A percentile compares a stretch with the other conserved stretches of the same genome.
These are phyloP conservation scores for Enteromius treurensis DNA, from an alignment of 2,797 vertebrate species.

Conservation along the genomic window DNA sequence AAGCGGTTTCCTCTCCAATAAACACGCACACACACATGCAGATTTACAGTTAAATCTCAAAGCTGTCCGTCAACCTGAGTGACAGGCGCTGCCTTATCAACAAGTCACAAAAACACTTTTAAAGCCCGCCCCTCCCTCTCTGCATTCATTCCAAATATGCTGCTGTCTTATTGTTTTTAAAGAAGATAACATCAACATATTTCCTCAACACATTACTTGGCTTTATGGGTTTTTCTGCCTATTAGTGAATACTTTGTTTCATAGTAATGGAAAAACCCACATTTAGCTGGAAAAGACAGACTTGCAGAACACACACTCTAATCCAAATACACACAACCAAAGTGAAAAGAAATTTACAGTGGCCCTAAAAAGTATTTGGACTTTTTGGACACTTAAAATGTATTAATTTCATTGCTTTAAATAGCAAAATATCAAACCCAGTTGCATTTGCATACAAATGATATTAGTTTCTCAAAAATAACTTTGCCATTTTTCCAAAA, in stretches of 20 bases:
- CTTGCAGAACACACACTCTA: slow-evolving; percentile 4
- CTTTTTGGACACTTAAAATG: slow-evolving; percentile 19
- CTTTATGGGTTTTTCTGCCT: slow-evolving; percentile 40
- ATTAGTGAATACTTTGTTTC: slow-evolving; percentile 29
- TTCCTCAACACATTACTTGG: slow-evolving; percentile 40
- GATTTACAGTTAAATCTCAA: slow-evolving; percentile 60
- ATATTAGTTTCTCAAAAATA: slow-evolving; percentile 18
- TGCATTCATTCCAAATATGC: slow-evolving; percentile 53
- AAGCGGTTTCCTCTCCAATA: slow-evolving; percentile 56
- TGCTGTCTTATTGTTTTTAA: slow-evolving; percentile 50
- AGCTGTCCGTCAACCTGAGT: slow-evolving; percentile 65
- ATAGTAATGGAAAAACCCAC: slow-evolving; percentile 22
- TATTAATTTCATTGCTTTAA: slow-evolving; percentile 17
- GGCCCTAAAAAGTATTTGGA: background rate
- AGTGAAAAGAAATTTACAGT: slow-evolving; percentile 11
- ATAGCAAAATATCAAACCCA: slow-evolving; percentile 9
- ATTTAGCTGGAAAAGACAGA: slow-evolving; percentile 7
- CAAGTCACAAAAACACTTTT: slow-evolving; percentile 59
- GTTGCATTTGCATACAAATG: background rate
- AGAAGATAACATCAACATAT: slow-evolving; percentile 47
- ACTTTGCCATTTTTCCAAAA: slow-evolving; percentile 5
- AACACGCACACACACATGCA: slow-evolving; percentile 25
- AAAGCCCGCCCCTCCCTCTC: slow-evolving; percentile 55
- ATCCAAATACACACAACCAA: slow-evolving; percentile 7
- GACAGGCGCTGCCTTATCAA: slow-evolving; percentile 64